Percentiles rank a stretch among this genome's conserved stretches.
These are phyloP conservation scores for Pogonomyrmex californicus DNA, from an alignment of 1,140 invertebrate species.

Conservation along the genomic window DNA sequence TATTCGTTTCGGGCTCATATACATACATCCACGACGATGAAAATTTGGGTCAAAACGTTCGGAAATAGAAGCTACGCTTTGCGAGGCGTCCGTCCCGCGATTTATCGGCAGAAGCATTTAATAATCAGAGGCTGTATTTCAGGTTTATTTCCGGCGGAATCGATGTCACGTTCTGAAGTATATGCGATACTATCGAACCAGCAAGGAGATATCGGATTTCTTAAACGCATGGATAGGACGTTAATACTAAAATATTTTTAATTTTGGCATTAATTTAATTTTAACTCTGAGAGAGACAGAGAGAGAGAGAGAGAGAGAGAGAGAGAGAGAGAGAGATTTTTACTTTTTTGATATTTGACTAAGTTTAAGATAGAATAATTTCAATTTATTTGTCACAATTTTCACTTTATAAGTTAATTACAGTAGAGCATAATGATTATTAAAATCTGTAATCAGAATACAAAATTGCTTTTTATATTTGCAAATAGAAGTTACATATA, in stretches of 20 bases:
- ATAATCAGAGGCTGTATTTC: conserved; percentile 60
- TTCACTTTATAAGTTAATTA: conserved; percentile 28
- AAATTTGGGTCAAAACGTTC: conserved; percentile 60
- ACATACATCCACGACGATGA: conserved; percentile 38
- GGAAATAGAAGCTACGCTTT: conserved; percentile 54
- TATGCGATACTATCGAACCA: conserved; percentile 29
- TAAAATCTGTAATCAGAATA: neutral
- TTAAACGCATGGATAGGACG: conserved; percentile 26
- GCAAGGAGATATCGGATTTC: conserved; percentile 43
- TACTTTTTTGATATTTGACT: neutral
- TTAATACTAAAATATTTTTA: conserved; percentile 41
- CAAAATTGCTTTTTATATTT: neutral
- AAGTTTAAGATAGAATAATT: neutral
- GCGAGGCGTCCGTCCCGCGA: conserved; percentile 38
- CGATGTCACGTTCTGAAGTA: conserved; percentile 33
- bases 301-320: no score
- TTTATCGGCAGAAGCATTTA: conserved; percentile 60
- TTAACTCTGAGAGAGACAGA: neutral
- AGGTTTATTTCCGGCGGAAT: conserved; percentile 50
- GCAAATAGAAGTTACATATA: neutral
- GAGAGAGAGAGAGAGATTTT: no score
- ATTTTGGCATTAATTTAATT: conserved; percentile 7
- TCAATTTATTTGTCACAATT: neutral
- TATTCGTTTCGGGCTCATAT: conserved; percentile 32
- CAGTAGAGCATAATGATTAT: neutral